Evolutionary conservation across 2,888 invertebrate species (phyloP), one percentile per base, ranked within the genome.

Genomic region (Boloria euphrosyne): DNA sequence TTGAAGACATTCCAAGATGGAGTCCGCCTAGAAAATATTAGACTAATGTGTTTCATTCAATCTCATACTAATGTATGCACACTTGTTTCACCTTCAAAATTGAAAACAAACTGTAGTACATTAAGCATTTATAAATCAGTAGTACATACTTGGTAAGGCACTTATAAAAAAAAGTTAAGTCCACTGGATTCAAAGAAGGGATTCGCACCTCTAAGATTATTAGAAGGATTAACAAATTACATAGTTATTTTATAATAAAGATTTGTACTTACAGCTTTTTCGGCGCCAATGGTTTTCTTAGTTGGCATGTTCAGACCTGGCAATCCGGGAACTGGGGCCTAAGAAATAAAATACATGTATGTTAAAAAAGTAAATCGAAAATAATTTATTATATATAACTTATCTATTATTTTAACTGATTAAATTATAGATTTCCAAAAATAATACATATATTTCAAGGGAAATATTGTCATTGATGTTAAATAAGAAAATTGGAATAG

Each of bases 211-310:
- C 31, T 38, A 38, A 38, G 10, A 38, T 38, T 10, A 10, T 38
- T 38, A 38, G 7, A 38, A 38, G 10, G 3, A 38, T 10, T 10
- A 38, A 38, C 31, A 2, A 2, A 31, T 6, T 31, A 31, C 31
- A 31, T 31, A 47, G 7, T n/a, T 49, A n/a, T 14, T 47, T 44
- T 7, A 18, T 1, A 46, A 46, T 22, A 51, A 44, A 14, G 2
- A 50, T 2, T n/a, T 31, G 14, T 54, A 57, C 95, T 93, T 93
- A 97, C 97, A 69, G 96, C 96, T 93, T 95, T 96, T 82, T 98
- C 96, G 65, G 97, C 96, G 63, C 96, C 96, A 57, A 96, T 93
- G 0, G 97, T 98, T 89, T 98, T 98, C 77, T 96, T 95, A 0
- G 98, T 96, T 0, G 99, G 96, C 82, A 99, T 93, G 62, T 94